Percentiles rank a stretch among this genome's conserved stretches.
phyloP scores from a whole-genome alignment of 2,888 invertebrate species.

The Spialia ferax region DNA sequence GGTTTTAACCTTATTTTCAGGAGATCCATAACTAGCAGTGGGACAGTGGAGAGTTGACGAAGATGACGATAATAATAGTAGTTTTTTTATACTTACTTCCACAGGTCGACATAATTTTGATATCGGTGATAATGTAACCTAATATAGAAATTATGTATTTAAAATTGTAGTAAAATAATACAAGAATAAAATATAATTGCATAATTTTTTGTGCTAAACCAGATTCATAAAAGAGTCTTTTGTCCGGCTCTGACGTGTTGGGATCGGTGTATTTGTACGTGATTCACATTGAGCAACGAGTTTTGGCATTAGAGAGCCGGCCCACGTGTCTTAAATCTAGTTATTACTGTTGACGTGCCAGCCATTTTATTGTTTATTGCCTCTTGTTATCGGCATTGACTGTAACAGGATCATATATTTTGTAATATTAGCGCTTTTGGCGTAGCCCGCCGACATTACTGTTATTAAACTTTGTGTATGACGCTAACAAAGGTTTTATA shows the following conservation, averaged over 20 bases:
- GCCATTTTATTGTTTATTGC: slow-evolving; percentile 62
- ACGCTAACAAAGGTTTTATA: slow-evolving; percentile 33
- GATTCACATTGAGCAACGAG: slow-evolving; percentile 53
- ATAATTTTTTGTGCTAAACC: not conserved
- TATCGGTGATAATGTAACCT: no score
- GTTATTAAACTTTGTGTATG: slow-evolving; percentile 29
- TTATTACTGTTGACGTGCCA: slow-evolving; percentile 57
- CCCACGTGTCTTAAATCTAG: slow-evolving; percentile 59
- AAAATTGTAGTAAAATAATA: not conserved
- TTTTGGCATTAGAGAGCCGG: slow-evolving; percentile 56
- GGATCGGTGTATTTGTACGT: slow-evolving; percentile 38
- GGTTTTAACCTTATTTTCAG: no score
- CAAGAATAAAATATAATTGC: not conserved
- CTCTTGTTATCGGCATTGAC: slow-evolving; percentile 53
- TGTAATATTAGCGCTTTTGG: slow-evolving; percentile 45
- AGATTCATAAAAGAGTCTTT: not conserved
- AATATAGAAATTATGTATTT: no score
- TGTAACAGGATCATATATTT: slow-evolving; percentile 52
- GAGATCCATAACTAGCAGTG: no score
- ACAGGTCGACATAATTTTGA: no score
- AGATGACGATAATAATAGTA: no score
- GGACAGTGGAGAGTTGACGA: no score
- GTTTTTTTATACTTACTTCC: no score
- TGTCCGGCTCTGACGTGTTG: slow-evolving; percentile 9
- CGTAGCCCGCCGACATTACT: slow-evolving; percentile 29